phyloP scores from a whole-genome alignment of 2,113 vertebrate species.

The Clarias magur region DNA sequence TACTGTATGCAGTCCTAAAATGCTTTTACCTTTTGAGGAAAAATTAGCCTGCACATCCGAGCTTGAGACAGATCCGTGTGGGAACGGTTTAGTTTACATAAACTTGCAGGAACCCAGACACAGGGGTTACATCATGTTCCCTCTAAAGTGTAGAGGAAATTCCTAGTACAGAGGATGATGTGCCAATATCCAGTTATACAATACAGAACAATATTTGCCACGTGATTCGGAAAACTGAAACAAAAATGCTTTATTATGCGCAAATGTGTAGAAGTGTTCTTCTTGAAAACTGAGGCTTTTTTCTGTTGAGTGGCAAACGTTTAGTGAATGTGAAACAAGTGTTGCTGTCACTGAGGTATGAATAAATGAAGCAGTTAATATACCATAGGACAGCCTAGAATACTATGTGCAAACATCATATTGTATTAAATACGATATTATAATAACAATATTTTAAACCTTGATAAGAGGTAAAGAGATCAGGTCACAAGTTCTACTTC shows the following conservation, averaged over 20 bases:
- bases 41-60: neutral
- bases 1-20: neutral
- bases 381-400: neutral
- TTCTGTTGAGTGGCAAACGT: neutral
- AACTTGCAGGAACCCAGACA: neutral
- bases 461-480: neutral
- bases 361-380: neutral
- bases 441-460: neutral
- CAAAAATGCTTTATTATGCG: neutral
- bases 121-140: slow-evolving; percentile 15
- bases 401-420: neutral
- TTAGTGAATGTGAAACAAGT: neutral
- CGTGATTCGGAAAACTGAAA: neutral
- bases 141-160: neutral
- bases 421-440: too few relatives aligned
- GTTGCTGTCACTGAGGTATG: neutral
- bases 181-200: neutral
- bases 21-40: slow-evolving; percentile 11
- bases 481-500: neutral
- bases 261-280: neutral
- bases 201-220: neutral
- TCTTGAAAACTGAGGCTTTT: neutral
- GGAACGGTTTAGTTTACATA: neutral
- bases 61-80: neutral
- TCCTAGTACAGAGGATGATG: neutral